Base-by-base conservation (phyloP, 2,113 vertebrate species). In the Etia nguti region DNA sequence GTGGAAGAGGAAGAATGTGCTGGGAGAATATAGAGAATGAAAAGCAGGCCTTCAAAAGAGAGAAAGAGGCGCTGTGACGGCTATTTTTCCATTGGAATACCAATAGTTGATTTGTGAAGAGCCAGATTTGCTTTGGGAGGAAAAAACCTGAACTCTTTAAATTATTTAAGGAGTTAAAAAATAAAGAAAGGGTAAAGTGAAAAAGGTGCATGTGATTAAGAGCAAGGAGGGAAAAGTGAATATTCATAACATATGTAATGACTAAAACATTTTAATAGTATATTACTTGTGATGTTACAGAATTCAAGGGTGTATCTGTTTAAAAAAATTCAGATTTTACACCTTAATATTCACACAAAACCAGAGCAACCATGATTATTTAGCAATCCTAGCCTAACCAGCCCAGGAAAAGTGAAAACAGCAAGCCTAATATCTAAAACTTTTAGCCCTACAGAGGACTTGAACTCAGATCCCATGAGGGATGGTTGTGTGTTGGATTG, bases 51-150 rank as follows among this genome's bases (percentile, higher is more conserved):
- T 46, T 62, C 9, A 62, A 70, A 38, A 50, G 31, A 88, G 60
- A 87, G 81, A 57, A 82, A 89, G 80, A 79, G 13, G 50, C 38
- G 34, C 10, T 5, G 29, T 81, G 55, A 91, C 24, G 15, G 73
- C 34, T 75, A 1, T 75, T 60, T 73, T 80, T 77, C 75, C 65
- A 62, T 2, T 52, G 62, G 43, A 85, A 70, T 79, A 59, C 79
- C 65, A 55, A 81, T 46, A 55, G 5, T n/a, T 43, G 77, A 55
- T 79, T 87, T 80, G 83, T 48, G 46, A 86, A 75, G 24, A 4
- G 2, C 73, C 90, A 20, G 82, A 77, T 56, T 50, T 62, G 83
- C 36, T 68, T 62, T 48, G 56, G 29, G 46, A 73, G 50, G 54
- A 48, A 54, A 73, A 70, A 65, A 48, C 4, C 8, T 36, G 7